A percentile compares a stretch with the other conserved stretches of the same genome.
Evolutionary conservation across 2,888 invertebrate species (phyloP).

Genomic region (Cryptocheilus praepositus): DNA sequence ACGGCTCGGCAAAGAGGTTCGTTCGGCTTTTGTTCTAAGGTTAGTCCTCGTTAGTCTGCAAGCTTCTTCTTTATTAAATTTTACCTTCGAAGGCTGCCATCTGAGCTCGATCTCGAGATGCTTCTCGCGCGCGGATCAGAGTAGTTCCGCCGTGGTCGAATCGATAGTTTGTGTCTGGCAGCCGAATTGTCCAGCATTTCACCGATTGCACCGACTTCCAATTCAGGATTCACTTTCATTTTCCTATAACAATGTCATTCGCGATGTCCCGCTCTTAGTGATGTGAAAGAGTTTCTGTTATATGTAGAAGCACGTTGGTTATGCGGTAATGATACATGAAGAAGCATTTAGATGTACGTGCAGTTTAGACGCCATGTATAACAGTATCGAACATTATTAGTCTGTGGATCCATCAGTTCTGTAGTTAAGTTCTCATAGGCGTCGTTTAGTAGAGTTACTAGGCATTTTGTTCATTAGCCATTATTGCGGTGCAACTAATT

Average conservation of each 20-base stretch:
- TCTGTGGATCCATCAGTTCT: background rate
- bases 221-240: constrained; percentile 77
- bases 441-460: too few relatives aligned
- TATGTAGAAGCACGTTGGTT: background rate
- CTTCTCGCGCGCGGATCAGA: constrained; percentile 75
- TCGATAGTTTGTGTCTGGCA: constrained; percentile 84
- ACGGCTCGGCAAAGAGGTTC: too few relatives aligned
- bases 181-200: constrained; percentile 83
- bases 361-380: too few relatives aligned
- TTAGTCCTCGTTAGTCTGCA: too few relatives aligned
- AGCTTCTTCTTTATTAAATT: background rate
- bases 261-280: constrained; percentile 4
- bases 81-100: constrained; percentile 46
- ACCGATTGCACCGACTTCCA: constrained; percentile 78
- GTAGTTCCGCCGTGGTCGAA: constrained; percentile 84
- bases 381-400: background rate
- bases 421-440: background rate
- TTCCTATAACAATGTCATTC: constrained; percentile 60
- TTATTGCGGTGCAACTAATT: too few relatives aligned
- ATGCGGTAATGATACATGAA: background rate
- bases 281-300: background rate
- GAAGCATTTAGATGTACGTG: too few relatives aligned
- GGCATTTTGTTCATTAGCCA: too few relatives aligned
- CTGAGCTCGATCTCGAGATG: constrained; percentile 61
- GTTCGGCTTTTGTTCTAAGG: too few relatives aligned